Base-by-base conservation (phyloP, 1,140 invertebrate genomes). In the Drosophila leontia region DNA sequence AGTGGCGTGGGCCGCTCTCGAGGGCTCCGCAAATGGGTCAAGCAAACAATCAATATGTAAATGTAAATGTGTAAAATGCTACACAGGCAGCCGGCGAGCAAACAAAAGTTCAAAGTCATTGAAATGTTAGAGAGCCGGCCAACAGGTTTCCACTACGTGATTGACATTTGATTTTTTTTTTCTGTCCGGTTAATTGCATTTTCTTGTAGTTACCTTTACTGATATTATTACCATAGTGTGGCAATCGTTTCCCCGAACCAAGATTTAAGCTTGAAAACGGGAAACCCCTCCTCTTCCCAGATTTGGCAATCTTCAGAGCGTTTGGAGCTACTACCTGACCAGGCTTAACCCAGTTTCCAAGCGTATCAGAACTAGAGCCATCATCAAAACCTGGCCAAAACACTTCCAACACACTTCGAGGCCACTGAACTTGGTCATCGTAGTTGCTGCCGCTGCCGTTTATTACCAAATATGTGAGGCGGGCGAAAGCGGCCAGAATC, bases 21-120 rank as follows among this genome's bases (percentile, higher is more conserved):
- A 83, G 70, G 69, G 76, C 80, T 51, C 61, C 32, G 39, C 42
- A 86, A 90, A 87, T 87, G 77, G 84, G 84, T 88, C 85, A 87
- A 78, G 69, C 81, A 65, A 87, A 87, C 63, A 82, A 88, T 84
- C 72, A 78, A 87, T 83, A 87, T 88, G 80, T 78, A 53, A 80
- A 88, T 55, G 51, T 55, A 55, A 55, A 55, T 55, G 53, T 37
- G 35, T 55, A 55, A 55, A 55, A 55, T 80, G 80, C 59, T 67
- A 59, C 47, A 65, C 47, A 62, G 47, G 32, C 15, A 19, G 45
- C 48, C 55, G 41, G 32, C 50, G 53, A 56, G 45, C 48, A 39
- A 61, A 62, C 29, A 55, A 82, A 82, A 86, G 85, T 87, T 87
- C 84, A 90, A 87, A 87, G 85, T 87, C 84, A 87, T 87, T 84